Evolutionary conservation across 2,113 vertebrate species (phyloP).

Genomic region (Colistium nudipinnis): DNA sequence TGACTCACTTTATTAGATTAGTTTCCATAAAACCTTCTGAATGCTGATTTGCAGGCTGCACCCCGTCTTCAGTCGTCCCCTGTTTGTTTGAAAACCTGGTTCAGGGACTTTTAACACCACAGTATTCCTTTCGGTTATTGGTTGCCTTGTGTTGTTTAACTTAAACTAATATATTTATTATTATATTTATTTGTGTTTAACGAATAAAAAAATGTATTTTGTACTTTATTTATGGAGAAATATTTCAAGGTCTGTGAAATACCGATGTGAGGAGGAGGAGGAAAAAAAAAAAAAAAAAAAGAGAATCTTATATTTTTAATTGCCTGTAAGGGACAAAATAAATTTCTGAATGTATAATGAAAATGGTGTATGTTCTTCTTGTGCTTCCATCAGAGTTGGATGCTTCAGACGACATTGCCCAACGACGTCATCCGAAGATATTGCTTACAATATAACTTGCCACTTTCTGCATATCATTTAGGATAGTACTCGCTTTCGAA

Average conservation of each 20-base stretch:
- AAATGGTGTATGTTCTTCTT: constrained; percentile 20
- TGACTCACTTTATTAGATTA: constrained; percentile 34
- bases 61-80: constrained; percentile 44
- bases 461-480: too few species aligned
- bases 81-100: constrained; percentile 70
- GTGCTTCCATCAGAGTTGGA: neutral
- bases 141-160: constrained; percentile 78
- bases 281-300: constrained; percentile 63
- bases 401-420: neutral
- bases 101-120: constrained; percentile 80
- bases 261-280: constrained; percentile 70
- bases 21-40: constrained; percentile 49
- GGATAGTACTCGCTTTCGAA: too few species aligned
- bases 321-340: constrained; percentile 70
- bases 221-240: constrained; percentile 84
- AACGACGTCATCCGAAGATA: neutral
- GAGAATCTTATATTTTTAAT: constrained; percentile 81
- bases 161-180: constrained; percentile 86
- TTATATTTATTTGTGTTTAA: constrained; percentile 83
- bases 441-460: too few species aligned
- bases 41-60: constrained; percentile 48
- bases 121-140: constrained; percentile 81
- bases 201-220: constrained; percentile 81
- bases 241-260: constrained; percentile 73
- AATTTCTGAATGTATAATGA: constrained; percentile 64